These are phyloP conservation scores for Halictus ligatus DNA, from an alignment of 2,888 invertebrate species.

Conservation along the genomic window DNA sequence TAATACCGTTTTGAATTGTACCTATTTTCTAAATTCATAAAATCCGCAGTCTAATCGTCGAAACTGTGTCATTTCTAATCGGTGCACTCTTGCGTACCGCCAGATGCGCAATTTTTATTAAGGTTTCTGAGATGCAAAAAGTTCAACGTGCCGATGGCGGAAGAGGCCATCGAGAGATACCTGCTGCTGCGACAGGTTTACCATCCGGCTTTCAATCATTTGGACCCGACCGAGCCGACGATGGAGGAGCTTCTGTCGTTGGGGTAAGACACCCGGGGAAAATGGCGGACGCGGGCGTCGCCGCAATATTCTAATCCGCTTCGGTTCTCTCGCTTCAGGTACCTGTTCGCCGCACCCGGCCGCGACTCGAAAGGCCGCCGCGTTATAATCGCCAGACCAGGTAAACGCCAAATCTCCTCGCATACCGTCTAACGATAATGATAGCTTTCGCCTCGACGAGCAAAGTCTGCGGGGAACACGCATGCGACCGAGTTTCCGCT, in stretches of 20 bases:
- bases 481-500: background rate
- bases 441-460: background rate
- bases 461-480: background rate
- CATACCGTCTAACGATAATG: background rate
- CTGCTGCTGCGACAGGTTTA: constrained; percentile 91
- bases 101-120: constrained; percentile 90
- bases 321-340: constrained; percentile 84
- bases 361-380: constrained; percentile 90
- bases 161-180: constrained; percentile 92
- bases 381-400: constrained; percentile 91
- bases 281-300: background rate
- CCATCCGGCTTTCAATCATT: constrained; percentile 90
- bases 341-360: constrained; percentile 91
- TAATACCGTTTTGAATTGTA: no score
- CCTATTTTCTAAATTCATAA: background rate
- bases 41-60: background rate
- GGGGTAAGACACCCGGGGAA: constrained; percentile 85
- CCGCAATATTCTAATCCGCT: no score
- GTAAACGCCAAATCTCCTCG: constrained; percentile 83
- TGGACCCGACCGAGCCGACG: constrained; percentile 89
- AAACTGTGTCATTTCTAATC: background rate
- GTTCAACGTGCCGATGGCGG: constrained; percentile 92
- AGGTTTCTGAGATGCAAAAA: constrained; percentile 93
- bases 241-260: constrained; percentile 90
- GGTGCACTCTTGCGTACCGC: constrained; percentile 58